phyloP scores from a whole-genome alignment of 2,888 invertebrate species.

The Metopia argyrocephala region DNA sequence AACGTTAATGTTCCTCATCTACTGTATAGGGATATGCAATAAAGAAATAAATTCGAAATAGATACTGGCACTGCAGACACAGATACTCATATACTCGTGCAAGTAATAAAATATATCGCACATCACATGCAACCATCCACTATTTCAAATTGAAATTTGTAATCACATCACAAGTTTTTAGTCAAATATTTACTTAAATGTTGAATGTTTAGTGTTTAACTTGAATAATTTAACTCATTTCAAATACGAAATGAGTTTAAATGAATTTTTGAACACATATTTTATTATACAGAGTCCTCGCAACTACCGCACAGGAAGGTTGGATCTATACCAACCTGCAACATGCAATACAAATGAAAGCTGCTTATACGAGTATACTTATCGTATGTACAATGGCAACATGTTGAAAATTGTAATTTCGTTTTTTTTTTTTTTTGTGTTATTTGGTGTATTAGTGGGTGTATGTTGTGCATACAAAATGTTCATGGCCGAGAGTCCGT shows the following conservation, averaged over 20 bases:
- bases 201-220: constrained; percentile 60
- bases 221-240: constrained; percentile 61
- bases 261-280: constrained; percentile 51
- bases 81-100: too few species aligned
- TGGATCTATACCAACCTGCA: too few species aligned
- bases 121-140: constrained; percentile 30
- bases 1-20: too few species aligned
- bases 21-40: too few species aligned
- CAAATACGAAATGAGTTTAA: constrained; percentile 54
- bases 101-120: too few species aligned
- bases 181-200: constrained; percentile 61
- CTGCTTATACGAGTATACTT: too few species aligned
- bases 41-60: too few species aligned
- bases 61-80: too few species aligned
- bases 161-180: constrained; percentile 60
- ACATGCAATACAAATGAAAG: too few species aligned
- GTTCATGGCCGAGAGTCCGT: not conserved
- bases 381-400: constrained; percentile 36
- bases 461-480: constrained; percentile 1
- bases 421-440: constrained; percentile 12
- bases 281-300: constrained; percentile 2
- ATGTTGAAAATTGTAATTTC: constrained; percentile 56
- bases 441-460: not conserved
- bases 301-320: not conserved
- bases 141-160: constrained; percentile 58